Percentiles rank a stretch among this genome's conserved stretches.
These are phyloP conservation scores for Montipora capitata DNA, from an alignment of 92 coral and sea anemone genomes.

Conservation along the genomic window DNA sequence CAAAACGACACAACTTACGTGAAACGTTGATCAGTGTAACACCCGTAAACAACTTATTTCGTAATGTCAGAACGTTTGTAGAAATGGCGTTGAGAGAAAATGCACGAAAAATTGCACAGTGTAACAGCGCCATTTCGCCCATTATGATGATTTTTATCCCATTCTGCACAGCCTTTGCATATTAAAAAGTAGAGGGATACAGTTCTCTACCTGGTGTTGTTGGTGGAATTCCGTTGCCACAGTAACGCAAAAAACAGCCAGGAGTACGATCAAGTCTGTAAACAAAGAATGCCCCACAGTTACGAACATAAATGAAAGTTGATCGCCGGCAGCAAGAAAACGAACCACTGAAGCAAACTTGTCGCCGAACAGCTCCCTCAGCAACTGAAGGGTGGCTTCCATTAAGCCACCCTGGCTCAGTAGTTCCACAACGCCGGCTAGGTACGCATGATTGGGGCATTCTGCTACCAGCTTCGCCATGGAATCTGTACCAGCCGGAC, in stretches of 20 bases:
- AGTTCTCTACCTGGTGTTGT: neutral
- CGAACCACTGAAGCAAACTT: conserved; percentile 6
- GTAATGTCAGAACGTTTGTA: too few relatives aligned
- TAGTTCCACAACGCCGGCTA: conserved; percentile 21
- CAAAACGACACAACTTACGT: too few relatives aligned
- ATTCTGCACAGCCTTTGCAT: too few relatives aligned
- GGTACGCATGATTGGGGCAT: conserved; percentile 42
- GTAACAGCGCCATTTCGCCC: too few relatives aligned
- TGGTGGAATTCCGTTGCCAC: conserved; percentile 29
- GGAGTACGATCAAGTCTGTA: conserved; percentile 29
- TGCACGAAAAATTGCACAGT: too few relatives aligned
- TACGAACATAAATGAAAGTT: conserved; percentile 32
- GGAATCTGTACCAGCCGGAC: conserved; percentile 66
- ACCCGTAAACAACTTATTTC: too few relatives aligned
- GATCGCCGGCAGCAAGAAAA: neutral
- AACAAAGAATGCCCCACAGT: conserved; percentile 57
- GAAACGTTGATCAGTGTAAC: too few relatives aligned
- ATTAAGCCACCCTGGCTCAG: conserved; percentile 53
- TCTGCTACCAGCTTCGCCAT: conserved; percentile 44
- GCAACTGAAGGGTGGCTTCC: conserved; percentile 34
- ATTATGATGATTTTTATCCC: too few relatives aligned
- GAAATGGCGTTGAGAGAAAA: too few relatives aligned
- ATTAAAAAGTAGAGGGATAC: too few relatives aligned
- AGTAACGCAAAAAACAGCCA: conserved; percentile 46
- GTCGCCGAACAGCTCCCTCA: conserved; percentile 35